Evolutionary conservation across 1,140 invertebrate species (phyloP), one percentile per base, ranked within the genome.

Genomic region (Dreissena rostriformis): DNA sequence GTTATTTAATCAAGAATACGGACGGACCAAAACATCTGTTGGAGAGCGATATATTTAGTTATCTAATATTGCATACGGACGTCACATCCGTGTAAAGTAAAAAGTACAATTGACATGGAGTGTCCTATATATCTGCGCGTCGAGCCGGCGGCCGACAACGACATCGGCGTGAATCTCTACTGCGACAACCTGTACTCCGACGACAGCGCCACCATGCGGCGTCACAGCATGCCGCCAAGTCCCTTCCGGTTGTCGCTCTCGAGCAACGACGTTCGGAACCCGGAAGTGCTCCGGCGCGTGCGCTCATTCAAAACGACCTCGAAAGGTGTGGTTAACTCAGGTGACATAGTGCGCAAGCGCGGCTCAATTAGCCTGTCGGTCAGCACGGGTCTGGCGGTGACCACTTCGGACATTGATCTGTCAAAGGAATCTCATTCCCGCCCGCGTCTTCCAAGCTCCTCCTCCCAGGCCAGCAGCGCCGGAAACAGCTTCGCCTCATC

Each of bases 261-360:
- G 15, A 77, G 67, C 11, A 84, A 77, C 53, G 82, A 84, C 53
- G 67, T 84, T 19, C 51, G 67, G 5, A 84, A 78, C 22, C 55
- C 73, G 0, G 82, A 78, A 28, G 68, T 70, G 49, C 39, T 88
- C 0, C 74, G 86, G 1, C 94, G 97, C 76, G 95, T 98, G 66
- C 95, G 97, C 86, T 97, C 97, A 76, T 98, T 98, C 94, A 97
- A 96, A 93, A 96, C 97, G 89, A 98, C 97, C 66, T 95, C 96
- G 74, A 98, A 98, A 95, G 90, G 90, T 0, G 96, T 98, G 78
- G 96, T 98, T 19, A 98, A 98, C 94, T 96, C 97, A 84, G 97
- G 97, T 0, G 97, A 98, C 94, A 97, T 98, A 80, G 97, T 97
- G 92, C 94, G 95, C 78, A 94, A 95, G 81, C 95, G 82, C 49